Conservation (phyloP, 2,797 vertebrate species). For the Brachyalestes nurse region DNA sequence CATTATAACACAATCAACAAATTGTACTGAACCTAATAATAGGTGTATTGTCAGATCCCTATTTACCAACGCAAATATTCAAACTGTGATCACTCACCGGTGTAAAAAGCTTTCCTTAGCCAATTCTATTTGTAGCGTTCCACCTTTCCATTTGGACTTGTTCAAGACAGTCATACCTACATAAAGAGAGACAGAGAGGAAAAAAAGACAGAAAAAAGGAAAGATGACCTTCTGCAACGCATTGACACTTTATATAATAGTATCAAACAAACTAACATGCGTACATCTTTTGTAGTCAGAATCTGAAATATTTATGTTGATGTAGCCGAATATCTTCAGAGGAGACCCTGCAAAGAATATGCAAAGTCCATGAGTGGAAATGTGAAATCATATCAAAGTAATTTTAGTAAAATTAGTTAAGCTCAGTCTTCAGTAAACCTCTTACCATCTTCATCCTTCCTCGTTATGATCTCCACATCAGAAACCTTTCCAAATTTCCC, state of each 20-base stretch:
- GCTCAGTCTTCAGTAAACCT: not conserved
- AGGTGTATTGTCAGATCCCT: too few relatives aligned
- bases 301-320: constrained; percentile 87
- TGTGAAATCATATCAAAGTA: not conserved
- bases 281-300: constrained; percentile 86
- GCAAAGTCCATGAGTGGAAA: too few relatives aligned
- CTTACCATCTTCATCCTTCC: constrained; percentile 87
- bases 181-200: not conserved
- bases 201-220: not conserved
- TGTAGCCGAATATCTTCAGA: constrained; percentile 88
- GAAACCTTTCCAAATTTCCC: constrained; percentile 88
- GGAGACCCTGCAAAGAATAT: constrained; percentile 80
- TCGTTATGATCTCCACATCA: constrained; percentile 87
- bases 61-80: too few relatives aligned
- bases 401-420: not conserved
- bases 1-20: too few relatives aligned
- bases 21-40: too few relatives aligned
- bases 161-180: constrained; percentile 89
- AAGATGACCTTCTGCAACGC: not conserved
- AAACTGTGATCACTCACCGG: constrained; percentile 72
- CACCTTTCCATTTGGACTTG: constrained; percentile 95
- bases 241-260: not conserved
- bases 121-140: constrained; percentile 88
- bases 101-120: constrained; percentile 95
- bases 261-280: constrained; percentile 50